Evolutionary conservation across 2,888 invertebrate genomes (phyloP).

Genomic region (Pyrrhia umbra): DNA sequence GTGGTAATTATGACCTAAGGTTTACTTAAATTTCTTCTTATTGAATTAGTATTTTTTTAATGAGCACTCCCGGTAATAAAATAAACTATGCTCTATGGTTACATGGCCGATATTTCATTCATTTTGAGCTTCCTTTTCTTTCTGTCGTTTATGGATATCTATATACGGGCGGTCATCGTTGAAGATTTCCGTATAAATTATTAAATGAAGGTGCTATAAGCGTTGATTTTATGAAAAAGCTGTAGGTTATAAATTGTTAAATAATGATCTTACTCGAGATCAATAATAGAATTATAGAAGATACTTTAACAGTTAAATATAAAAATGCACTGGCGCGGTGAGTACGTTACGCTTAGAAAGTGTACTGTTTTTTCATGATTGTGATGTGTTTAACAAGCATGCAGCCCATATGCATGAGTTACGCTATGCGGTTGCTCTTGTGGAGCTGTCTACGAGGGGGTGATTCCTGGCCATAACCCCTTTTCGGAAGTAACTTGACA

Average conservation of each 20-base stretch:
- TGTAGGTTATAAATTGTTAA: conserved; percentile 90
- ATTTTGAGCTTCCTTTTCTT: conserved; percentile 85
- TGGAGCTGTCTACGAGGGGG: conserved; percentile 66
- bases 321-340: conserved; percentile 99
- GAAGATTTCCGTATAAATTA: conserved; percentile 86
- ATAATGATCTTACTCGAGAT: conserved; percentile 99
- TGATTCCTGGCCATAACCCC: conserved; percentile 81
- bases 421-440: conserved; percentile 56
- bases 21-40: neutral
- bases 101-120: conserved; percentile 84
- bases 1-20: too few relatives aligned
- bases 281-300: conserved; percentile 99
- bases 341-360: conserved; percentile 91
- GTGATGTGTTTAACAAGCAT: conserved; percentile 74
- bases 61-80: conserved; percentile 47
- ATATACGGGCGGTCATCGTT: conserved; percentile 86
- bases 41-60: neutral
- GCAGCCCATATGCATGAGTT: conserved; percentile 59
- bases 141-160: conserved; percentile 85
- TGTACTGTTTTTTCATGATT: conserved; percentile 83
- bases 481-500: conserved; percentile 82
- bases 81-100: conserved; percentile 73
- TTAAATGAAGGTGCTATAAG: conserved; percentile 90
- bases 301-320: conserved; percentile 98
- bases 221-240: conserved; percentile 89